Base-by-base conservation (phyloP, 2,888 invertebrate species). In the Stratiomys singularior region DNA sequence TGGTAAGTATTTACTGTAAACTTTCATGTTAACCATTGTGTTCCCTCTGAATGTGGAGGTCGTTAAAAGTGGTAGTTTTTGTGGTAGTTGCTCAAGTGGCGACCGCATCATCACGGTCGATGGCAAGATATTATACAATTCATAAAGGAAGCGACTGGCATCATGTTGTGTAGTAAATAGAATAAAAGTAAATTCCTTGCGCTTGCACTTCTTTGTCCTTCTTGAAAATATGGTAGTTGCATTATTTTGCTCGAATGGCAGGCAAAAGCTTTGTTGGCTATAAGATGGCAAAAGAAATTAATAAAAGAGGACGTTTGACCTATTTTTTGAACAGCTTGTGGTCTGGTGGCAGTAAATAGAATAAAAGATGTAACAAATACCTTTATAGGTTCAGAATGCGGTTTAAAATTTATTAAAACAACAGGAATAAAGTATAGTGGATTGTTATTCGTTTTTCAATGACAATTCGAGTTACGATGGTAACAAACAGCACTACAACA, bases 1-100 rank as follows among this genome's bases (percentile, higher is more conserved):
- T 86, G 84, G 86, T 87, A 81, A 83, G 86, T 37, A n/a, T n/a
- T n/a, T 52, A 52, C 52, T 9, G 15, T 18, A n/a, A 52, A 18
- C 52, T n/a, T 69, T 46, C 30, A 11, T 18, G 28, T 69, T 25
- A 5, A 25, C 69, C 47, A 46, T 66, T 66, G 66, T 66, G 44
- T 37, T 37, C n/a, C 30, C 4, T 28, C 18, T n/a, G 30, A 66
- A 18, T 15, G 66, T n/a, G 37, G 37, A 37, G 66, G 66, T 2
- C 30, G 21, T 30, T 13, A 21, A 64, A 64, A 64, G 66, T 66
- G 66, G 66, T 37, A 66, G 37, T 13, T 37, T 23, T 66, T 66
- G 18, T 44, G 66, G 7, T 30, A 69, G 69, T 25, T 69, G 69
- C 23, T 9, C n/a, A 15, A 30, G 21, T 47, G 2, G 21, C 44